A percentile compares a stretch with the other conserved stretches of the same genome.
Conservation (phyloP, 2,113 vertebrate genomes). For the Eurystomus gularis region DNA sequence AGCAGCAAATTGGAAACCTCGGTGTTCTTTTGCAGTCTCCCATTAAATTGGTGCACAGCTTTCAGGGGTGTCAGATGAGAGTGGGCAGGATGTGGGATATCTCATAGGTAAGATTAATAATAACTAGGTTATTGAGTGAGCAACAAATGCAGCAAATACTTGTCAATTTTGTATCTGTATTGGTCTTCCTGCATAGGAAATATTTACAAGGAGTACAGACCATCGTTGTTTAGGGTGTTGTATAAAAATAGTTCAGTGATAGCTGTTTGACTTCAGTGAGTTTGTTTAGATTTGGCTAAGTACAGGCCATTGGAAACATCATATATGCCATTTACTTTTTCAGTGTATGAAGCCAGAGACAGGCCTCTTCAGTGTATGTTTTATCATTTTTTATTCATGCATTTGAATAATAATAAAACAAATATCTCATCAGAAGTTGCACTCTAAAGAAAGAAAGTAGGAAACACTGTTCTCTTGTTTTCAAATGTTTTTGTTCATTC, state of each 20-base stretch:
- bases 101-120: background rate
- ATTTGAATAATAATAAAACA: background rate
- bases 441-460: background rate
- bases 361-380: background rate
- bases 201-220: background rate
- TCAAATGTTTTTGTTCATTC: background rate
- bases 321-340: background rate
- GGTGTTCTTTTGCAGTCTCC: background rate
- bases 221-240: background rate
- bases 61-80: background rate
- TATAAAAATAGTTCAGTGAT: background rate
- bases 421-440: background rate
- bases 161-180: background rate
- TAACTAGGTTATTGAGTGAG: background rate
- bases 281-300: background rate
- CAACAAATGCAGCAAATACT: background rate
- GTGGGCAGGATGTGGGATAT: background rate
- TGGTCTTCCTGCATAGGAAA: background rate
- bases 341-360: background rate
- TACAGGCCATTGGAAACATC: background rate
- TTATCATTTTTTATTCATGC: background rate
- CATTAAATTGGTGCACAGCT: background rate
- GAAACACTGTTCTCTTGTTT: background rate
- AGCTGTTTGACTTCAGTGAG: background rate
- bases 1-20: background rate